Base-by-base conservation (phyloP, 2,113 vertebrate genomes). In the Stegostoma tigrinum region DNA sequence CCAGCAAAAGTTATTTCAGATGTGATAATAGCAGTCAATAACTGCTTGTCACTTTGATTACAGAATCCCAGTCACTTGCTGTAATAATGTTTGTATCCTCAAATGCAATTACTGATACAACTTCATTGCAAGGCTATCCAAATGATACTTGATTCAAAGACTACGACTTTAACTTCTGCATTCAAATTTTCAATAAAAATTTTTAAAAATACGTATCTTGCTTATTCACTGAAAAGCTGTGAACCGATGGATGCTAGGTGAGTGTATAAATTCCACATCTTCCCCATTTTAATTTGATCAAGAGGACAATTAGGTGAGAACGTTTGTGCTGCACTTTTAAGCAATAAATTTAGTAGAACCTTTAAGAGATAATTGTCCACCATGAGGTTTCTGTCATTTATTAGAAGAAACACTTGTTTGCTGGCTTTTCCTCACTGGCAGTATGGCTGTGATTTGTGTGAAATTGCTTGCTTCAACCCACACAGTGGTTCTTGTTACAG, bases 171-270 rank as follows among this genome's bases (percentile, higher is more conserved):
- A 30, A 17, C 12, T 55, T 34, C 5, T 64, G 55, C 52, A n/a
- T 64, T 89, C 27, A 7, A 30, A n/a, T 64, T 91, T 61, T 61
- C 12, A 30, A 91, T 34, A 91, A 64, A 90, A 91, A n/a, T 64
- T 64, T 64, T 55, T 24, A 55, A 17, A 55, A n/a, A n/a, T 61
- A 64, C 5, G 15, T 19, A 61, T 34, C n/a, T n/a, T 17, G 15
- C 21, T 91, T 34, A n/a, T n/a, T 91, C 87, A 64, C 87, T 91
- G 87, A 91, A 64, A 91, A 91, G 55, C 52, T 91, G 55, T 38
- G 86, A 89, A 89, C 30, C 52, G 48, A 89, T 48, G 52, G 45
- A 87, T 30, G 48, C 2, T 87, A 24, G 17, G 55, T 55, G 87
- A 90, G 64, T 91, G 52, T 55, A 34, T 64, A 90, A 64, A 30